Base-by-base conservation (phyloP, 2,888 invertebrate species). In the Thelaira solivaga region DNA sequence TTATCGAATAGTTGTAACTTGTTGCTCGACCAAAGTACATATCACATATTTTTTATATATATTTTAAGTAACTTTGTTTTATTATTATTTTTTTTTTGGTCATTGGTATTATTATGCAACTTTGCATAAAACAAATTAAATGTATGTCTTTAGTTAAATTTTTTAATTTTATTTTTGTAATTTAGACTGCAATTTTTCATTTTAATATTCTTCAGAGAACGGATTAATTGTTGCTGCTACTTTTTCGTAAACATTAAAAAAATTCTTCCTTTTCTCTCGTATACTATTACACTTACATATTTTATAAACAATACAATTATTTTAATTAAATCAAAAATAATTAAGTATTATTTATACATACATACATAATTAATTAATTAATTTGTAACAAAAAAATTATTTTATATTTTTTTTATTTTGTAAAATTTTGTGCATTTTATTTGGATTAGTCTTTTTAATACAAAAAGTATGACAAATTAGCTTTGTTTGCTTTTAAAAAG, bases 211-310 rank as follows among this genome's bases (percentile, higher is more conserved):
- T 59, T 61, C 41, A 61, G 41, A 47, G 26, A 61, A 76, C 67
- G 71, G 74, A 76, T 73, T 76, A 75, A 80, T 81, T 81, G 80
- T 77, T 81, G 81, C 80, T 81, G 80, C 80, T 81, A 78, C 80
- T 77, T 78, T 80, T 71, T 55, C 57, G 47, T 57, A 65, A 73
- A 65, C 11, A 31, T 53, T 49, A 29, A 43, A 62, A 49, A 16
- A 53, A 11, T 62, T 29, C 45, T 57, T 49, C 43, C 26, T 43
- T 41, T 39, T 49, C 36, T 67, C 34, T 64, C 24, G 39, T 55
- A 61, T 34, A 61, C 62, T 55, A 20, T 51, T 45, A 62, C 61
- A 53, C 47, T 31, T 45, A 43, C 31, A 47, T 36, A 68, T 2
- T 24, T 26, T 6, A 22, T 11, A 43, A 67, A 13, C 31, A 51